These are phyloP conservation scores for Pheucticus melanocephalus DNA, from an alignment of 2,113 vertebrate species.

Conservation along the genomic window DNA sequence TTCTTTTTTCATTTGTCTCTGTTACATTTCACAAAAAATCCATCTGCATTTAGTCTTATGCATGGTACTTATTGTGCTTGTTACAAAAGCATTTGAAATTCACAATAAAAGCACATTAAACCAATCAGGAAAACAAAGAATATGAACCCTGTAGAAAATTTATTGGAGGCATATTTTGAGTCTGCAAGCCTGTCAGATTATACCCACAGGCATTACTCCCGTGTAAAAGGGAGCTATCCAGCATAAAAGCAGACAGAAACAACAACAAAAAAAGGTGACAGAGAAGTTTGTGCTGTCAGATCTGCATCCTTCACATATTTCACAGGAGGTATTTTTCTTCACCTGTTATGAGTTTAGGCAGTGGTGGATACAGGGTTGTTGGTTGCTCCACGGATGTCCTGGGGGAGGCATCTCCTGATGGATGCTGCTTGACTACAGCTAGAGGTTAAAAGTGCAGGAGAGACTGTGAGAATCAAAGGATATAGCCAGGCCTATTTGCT, in stretches of 20 bases:
- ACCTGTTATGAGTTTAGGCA: neutral
- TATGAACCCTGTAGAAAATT: neutral
- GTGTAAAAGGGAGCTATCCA: neutral
- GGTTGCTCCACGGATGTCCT: neutral
- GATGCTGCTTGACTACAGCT: neutral
- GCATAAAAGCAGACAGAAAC: slow-evolving; percentile 1
- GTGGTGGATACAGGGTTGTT: neutral
- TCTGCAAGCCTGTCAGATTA: neutral
- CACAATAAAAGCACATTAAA: neutral
- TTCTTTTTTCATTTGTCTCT: neutral
- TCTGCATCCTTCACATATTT: neutral
- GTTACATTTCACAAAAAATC: neutral
- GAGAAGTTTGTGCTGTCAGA: neutral
- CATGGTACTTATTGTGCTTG: neutral
- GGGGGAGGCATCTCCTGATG: neutral
- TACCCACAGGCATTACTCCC: neutral
- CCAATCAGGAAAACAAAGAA: neutral
- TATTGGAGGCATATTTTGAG: neutral
- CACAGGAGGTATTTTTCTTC: slow-evolving; percentile 19
- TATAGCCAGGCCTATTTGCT: neutral
- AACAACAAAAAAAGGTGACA: neutral
- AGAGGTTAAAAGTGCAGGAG: slow-evolving; percentile 35
- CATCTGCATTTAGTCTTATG: neutral
- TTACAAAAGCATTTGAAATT: neutral
- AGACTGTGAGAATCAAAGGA: neutral